phyloP scores from a whole-genome alignment of 2,113 vertebrate genomes.

The Gasterosteus aculeatus region DNA sequence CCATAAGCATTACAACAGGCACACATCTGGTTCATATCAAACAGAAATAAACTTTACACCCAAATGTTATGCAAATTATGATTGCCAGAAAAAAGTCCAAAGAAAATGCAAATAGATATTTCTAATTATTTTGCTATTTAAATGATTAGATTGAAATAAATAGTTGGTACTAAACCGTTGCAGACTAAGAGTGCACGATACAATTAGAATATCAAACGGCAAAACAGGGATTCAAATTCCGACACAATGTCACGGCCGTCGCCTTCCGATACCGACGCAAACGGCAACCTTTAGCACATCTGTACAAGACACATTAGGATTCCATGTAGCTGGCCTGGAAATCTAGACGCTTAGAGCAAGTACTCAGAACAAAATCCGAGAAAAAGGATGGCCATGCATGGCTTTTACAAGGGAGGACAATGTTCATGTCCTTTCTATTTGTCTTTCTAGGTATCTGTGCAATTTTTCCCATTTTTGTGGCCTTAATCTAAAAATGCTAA shows the following conservation, averaged over 20 bases:
- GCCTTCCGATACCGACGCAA: background rate
- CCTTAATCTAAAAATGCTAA: background rate
- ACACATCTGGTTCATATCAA: background rate
- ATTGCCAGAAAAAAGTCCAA: background rate
- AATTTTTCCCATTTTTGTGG: background rate
- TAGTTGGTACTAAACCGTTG: background rate
- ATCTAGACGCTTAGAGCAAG: background rate
- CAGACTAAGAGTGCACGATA: background rate
- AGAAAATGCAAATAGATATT: background rate
- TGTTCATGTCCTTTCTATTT: background rate
- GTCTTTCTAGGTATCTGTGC: too few relatives aligned
- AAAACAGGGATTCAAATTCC: too few relatives aligned
- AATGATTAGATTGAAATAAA: background rate
- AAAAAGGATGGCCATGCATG: background rate
- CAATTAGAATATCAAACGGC: background rate
- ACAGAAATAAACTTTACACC: background rate
- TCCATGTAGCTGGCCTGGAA: background rate
- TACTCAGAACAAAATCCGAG: background rate
- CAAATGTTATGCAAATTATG: background rate
- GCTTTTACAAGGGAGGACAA: background rate
- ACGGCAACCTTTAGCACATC: background rate
- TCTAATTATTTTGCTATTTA: background rate
- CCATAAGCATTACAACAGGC: conserved; percentile 1
- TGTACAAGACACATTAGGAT: background rate
- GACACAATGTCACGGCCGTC: too few relatives aligned